These are phyloP conservation scores for Trichogramma dendrolimi DNA, from an alignment of 2,888 invertebrate genomes.

Conservation along the genomic window DNA sequence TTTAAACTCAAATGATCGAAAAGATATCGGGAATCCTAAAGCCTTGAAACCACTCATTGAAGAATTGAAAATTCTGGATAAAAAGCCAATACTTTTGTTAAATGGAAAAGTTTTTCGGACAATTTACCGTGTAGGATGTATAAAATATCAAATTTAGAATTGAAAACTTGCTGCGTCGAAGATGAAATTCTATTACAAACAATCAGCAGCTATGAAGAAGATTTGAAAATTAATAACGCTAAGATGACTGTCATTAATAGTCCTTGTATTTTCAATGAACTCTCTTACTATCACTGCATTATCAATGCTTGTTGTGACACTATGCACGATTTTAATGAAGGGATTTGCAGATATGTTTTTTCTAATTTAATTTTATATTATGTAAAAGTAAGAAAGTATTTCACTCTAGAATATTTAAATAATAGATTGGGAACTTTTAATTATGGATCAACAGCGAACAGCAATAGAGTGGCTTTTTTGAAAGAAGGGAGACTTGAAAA, in stretches of 20 bases:
- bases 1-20: neutral
- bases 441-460: neutral
- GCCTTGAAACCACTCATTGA: neutral
- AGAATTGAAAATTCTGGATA: neutral
- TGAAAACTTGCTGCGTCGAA: conserved; percentile 1
- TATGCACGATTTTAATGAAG: conserved; percentile 14
- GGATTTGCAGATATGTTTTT: conserved; percentile 13
- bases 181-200: conserved; percentile 4
- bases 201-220: conserved; percentile 8
- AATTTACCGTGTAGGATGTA: conserved; percentile 4
- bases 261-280: conserved; percentile 9
- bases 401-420: conserved; percentile 12
- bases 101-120: neutral
- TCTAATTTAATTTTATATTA: conserved; percentile 1
- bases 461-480: too few species aligned
- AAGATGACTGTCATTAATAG: conserved; percentile 9
- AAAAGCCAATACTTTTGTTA: neutral
- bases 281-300: conserved; percentile 1
- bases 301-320: conserved; percentile 7
- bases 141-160: conserved; percentile 7
- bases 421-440: conserved; percentile 10
- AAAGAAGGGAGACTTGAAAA: too few species aligned
- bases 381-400: conserved; percentile 3
- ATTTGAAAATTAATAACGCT: conserved; percentile 1
- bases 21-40: neutral